Evolutionary conservation across 2,888 invertebrate genomes (phyloP).

Genomic region (Eupsilia transversa): DNA sequence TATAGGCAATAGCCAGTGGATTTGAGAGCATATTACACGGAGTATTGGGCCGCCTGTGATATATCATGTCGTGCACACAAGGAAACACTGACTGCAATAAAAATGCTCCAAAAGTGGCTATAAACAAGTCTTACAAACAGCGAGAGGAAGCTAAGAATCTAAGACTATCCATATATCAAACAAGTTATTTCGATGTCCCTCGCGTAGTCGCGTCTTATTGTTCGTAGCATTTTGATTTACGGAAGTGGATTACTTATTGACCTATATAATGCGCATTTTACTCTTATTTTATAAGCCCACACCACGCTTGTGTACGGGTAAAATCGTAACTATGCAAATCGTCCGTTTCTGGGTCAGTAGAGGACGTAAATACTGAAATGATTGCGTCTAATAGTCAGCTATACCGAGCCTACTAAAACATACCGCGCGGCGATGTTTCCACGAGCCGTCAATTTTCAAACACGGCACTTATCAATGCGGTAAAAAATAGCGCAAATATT

Average conservation of each 20-base stretch:
- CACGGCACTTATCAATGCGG: conserved; percentile 26
- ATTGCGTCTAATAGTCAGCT: conserved; percentile 59
- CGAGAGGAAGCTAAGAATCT: conserved; percentile 55
- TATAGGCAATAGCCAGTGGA: conserved; percentile 76
- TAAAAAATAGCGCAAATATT: conserved; percentile 14
- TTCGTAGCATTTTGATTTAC: conserved; percentile 45
- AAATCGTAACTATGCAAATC: conserved; percentile 65
- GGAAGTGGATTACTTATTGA: conserved; percentile 46
- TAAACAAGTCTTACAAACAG: conserved; percentile 73
- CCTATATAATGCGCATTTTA: conserved; percentile 35
- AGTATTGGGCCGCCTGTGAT: conserved; percentile 73
- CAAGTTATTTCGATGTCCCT: conserved; percentile 45
- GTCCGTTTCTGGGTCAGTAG: conserved; percentile 63
- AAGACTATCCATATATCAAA: conserved; percentile 64
- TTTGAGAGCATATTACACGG: conserved; percentile 75
- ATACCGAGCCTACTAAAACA: conserved; percentile 50
- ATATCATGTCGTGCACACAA: conserved; percentile 76
- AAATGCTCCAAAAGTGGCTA: conserved; percentile 73
- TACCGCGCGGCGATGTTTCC: conserved; percentile 30
- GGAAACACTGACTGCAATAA: conserved; percentile 75
- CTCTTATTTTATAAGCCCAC: conserved; percentile 38
- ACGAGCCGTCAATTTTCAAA: conserved; percentile 29
- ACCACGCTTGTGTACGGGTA: conserved; percentile 27
- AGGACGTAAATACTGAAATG: conserved; percentile 61
- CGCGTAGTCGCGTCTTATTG: conserved; percentile 23